Evolutionary conservation across 2,888 invertebrate genomes (phyloP), one percentile per base, ranked within the genome.

Genomic region (Pollenia labialis): DNA sequence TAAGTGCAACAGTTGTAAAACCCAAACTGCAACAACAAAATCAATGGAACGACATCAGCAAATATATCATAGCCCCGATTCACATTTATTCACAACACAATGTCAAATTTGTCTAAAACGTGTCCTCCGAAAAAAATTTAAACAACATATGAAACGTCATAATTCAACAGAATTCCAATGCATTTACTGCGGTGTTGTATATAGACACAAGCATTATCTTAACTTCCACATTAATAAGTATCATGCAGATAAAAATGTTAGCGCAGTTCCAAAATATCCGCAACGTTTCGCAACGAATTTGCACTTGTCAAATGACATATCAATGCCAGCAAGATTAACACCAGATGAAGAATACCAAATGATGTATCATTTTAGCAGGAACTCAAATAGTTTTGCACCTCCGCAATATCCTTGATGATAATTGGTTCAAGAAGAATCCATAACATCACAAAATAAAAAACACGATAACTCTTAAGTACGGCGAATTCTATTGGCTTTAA

Each of bases 21-120:
- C 4, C 18, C 23, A 11, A 14, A 72, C 64, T 16, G 48, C 32
- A 60, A 64, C 54, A 4, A 4, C 48, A 11, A 14, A 64, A 18
- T 1, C 1, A 10, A 72, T 81, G 64, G 48, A 56, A 56, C 52
- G 23, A 4, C 81, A 81, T 48, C 16, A 64, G 16, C 16, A 40
- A 48, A 3, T 46, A 56, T 56, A 62, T 56, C 81, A 81, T 40
- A 66, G 64, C 46, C n/a, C 72, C 7, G 64, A 64, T 54, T 14
- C 60, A 4, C 46, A 18, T 32, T 10, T 56, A 18, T 18, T 72
- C 0, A 10, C 18, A 42, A 44, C 40, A 4, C 18, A 60, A 44
- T 81, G 81, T 50, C 16, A 42, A 23, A 58, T 81, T 1, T 81
- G 81, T n/a, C n/a, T 23, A 1, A 68, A 52, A 68, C 48, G 52